Evolutionary conservation across 1,140 invertebrate species (phyloP).

Genomic region (Chrysomallon squamiferum): DNA sequence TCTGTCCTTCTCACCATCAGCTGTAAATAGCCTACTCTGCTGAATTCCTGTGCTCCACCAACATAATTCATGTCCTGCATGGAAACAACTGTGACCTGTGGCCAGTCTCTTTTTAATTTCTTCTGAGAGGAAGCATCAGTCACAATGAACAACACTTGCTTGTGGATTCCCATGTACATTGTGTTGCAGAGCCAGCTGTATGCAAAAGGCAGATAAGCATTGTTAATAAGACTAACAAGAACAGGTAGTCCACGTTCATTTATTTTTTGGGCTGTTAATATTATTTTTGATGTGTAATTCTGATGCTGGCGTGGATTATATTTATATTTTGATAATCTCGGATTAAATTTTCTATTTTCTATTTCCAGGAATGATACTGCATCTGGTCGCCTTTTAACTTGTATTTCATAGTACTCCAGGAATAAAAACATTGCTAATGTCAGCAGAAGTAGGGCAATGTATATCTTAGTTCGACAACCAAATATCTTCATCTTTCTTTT

Average conservation of each 20-base stretch:
- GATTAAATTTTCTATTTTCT: no score
- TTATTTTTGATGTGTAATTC: not conserved
- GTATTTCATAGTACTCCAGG: no score
- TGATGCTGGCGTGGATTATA: no score
- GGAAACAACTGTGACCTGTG: conserved; percentile 29
- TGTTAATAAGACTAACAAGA: conserved; percentile 45
- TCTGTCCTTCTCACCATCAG: conserved; percentile 42
- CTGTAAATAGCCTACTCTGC: conserved; percentile 42
- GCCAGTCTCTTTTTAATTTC: conserved; percentile 34
- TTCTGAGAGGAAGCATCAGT: conserved; percentile 29
- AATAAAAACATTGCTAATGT: no score
- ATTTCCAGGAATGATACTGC: no score
- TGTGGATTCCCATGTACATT: conserved; percentile 38
- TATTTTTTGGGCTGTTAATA: not conserved
- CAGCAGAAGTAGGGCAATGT: no score
- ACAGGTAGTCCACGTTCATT: conserved; percentile 12
- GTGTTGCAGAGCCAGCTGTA: conserved; percentile 53
- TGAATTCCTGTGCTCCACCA: conserved; percentile 39
- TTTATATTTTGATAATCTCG: no score
- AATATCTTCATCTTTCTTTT: no score
- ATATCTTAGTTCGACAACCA: no score
- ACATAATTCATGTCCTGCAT: conserved; percentile 11
- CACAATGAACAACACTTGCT: conserved; percentile 35
- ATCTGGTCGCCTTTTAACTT: no score
- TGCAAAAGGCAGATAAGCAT: conserved; percentile 42